These are phyloP conservation scores for Alitta virens DNA, from an alignment of 2,888 invertebrate species.

Conservation along the genomic window DNA sequence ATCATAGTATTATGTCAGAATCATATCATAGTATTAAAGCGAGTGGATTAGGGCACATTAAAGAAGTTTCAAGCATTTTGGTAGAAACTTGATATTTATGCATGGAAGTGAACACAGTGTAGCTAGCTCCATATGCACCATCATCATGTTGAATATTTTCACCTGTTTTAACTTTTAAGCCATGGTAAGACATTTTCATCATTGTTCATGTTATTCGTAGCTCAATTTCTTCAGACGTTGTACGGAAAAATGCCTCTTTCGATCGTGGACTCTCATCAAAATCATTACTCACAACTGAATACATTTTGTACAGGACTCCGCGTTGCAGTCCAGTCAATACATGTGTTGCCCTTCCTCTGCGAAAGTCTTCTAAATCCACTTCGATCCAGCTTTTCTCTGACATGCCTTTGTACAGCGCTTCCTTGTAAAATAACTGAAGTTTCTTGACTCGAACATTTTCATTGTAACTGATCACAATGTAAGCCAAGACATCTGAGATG, in stretches of 20 bases:
- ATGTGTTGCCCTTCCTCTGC: conserved; percentile 10
- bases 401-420: conserved; percentile 25
- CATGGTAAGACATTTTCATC: no score
- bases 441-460: conserved; percentile 21
- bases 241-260: conserved; percentile 26
- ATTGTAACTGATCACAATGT: conserved; percentile 23
- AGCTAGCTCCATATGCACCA: no score
- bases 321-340: conserved; percentile 14
- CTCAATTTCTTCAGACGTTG: conserved; percentile 24
- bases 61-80: no score
- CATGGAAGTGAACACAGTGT: no score
- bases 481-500: conserved; percentile 19
- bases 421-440: conserved; percentile 18
- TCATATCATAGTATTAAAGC: no score
- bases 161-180: no score
- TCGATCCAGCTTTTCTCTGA: conserved; percentile 25
- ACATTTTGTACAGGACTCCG: conserved; percentile 25
- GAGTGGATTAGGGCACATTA: no score
- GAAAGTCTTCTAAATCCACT: conserved; percentile 5
- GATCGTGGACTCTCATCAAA: conserved; percentile 25
- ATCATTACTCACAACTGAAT: conserved; percentile 19
- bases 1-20: no score
- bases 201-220: conserved; percentile 7
- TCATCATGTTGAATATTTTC: no score
- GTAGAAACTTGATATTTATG: no score